A percentile compares a stretch with the other conserved stretches of the same genome.
Conservation (phyloP, 2,113 vertebrate genomes). For the western clawed frog (Xenopus tropicalis) region DNA sequence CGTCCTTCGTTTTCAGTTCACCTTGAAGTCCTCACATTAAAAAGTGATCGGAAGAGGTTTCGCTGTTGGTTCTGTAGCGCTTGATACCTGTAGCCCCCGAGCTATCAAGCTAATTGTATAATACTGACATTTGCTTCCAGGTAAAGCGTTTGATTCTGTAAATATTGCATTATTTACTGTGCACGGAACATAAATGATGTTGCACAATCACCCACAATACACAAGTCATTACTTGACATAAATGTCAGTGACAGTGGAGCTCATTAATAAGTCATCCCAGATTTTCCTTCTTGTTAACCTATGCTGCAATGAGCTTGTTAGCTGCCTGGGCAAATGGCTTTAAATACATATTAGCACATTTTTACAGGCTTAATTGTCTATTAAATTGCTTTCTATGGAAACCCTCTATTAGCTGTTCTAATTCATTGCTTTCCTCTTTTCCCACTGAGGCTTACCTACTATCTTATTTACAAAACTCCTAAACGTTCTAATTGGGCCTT, state of each 20-base stretch:
- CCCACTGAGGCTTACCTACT: slow-evolving; percentile 35
- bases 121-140: slow-evolving; percentile 9
- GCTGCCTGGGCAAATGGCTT: slow-evolving; percentile 34
- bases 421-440: slow-evolving; percentile 32
- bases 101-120: too few species aligned
- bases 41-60: too few species aligned
- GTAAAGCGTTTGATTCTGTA: slow-evolving; percentile 10
- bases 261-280: slow-evolving; percentile 33
- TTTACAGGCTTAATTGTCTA: slow-evolving; percentile 50
- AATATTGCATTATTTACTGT: slow-evolving; percentile 20
- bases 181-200: slow-evolving; percentile 16
- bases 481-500: background rate
- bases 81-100: too few species aligned
- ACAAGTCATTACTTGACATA: slow-evolving; percentile 13
- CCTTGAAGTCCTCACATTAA: too few species aligned
- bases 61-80: too few species aligned
- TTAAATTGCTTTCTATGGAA: slow-evolving; percentile 49
- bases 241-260: slow-evolving; percentile 7
- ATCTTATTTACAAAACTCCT: slow-evolving; percentile 28
- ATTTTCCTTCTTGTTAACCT: slow-evolving; percentile 8
- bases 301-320: slow-evolving; percentile 36
- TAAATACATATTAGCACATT: slow-evolving; percentile 48
- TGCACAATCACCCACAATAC: too few species aligned
- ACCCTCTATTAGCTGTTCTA: slow-evolving; percentile 37
- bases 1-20: too few species aligned